phyloP scores from a whole-genome alignment of 2,797 vertebrate species.

The Ispidina picta region DNA sequence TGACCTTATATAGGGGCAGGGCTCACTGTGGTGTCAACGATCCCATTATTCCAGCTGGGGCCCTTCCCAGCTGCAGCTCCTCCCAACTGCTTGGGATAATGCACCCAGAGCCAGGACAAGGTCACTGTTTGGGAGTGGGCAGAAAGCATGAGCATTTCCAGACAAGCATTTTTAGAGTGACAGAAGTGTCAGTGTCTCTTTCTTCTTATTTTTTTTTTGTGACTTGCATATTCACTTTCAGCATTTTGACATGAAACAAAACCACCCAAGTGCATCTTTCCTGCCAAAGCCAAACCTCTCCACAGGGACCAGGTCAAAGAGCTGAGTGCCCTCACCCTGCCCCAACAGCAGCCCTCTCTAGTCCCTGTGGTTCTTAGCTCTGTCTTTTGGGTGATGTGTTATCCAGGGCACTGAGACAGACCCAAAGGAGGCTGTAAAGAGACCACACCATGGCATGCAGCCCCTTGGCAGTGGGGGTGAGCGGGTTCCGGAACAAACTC shows the following conservation, averaged over 20 bases:
- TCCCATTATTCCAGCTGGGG: no score
- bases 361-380: background rate
- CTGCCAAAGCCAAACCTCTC: background rate
- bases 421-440: background rate
- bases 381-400: background rate
- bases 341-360: background rate
- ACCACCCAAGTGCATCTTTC: background rate
- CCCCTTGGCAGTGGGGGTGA: background rate
- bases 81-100: no score
- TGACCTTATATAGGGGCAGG: no score
- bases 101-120: no score
- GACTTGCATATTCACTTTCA: background rate
- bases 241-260: background rate
- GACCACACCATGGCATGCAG: background rate
- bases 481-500: background rate
- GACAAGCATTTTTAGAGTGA: background rate
- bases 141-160: background rate
- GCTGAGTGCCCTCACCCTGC: background rate
- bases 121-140: background rate
- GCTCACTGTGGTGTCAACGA: no score
- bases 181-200: background rate
- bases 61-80: no score
- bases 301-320: background rate
- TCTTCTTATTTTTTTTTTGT: background rate
- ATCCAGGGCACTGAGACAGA: background rate